Evolutionary conservation across 2,797 vertebrate genomes (phyloP).

Genomic region (Staurois parvus): DNA sequence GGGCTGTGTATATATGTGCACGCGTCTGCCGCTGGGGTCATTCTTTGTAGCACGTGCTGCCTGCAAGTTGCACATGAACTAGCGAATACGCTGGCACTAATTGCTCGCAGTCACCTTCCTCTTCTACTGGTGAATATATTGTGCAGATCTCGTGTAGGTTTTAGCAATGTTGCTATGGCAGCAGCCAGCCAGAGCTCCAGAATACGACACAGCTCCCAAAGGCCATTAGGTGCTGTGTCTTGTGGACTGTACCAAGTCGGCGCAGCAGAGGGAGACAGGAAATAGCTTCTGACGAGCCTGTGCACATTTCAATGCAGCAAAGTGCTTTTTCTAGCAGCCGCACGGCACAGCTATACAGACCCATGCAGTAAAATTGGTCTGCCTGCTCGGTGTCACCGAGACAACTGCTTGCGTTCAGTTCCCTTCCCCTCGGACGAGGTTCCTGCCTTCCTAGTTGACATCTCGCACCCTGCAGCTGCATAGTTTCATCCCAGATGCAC

Average conservation of each 20-base stretch:
- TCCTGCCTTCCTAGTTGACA: constrained; percentile 51
- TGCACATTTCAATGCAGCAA: background rate
- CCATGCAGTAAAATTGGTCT: too few relatives aligned
- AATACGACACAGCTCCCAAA: constrained; percentile 60
- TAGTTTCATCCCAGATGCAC: constrained; percentile 53
- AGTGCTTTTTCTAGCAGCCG: background rate
- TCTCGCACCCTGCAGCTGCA: constrained; percentile 59
- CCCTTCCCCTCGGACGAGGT: background rate
- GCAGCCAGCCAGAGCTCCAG: constrained; percentile 59
- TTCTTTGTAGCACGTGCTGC: constrained; percentile 2
- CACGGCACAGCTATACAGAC: background rate
- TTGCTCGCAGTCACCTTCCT: constrained; percentile 55
- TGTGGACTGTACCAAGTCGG: constrained; percentile 68
- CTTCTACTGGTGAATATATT: constrained; percentile 55
- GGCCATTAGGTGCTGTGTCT: constrained; percentile 61
- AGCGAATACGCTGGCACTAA: constrained; percentile 53
- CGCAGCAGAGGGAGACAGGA: constrained; percentile 44
- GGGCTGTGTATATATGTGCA: too few relatives aligned
- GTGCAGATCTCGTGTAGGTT: constrained; percentile 48
- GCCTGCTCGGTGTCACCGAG: too few relatives aligned
- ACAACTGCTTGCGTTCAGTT: background rate
- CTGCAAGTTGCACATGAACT: constrained; percentile 15
- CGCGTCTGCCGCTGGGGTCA: background rate
- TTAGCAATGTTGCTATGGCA: constrained; percentile 67
- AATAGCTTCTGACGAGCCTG: background rate